These are phyloP conservation scores for Hypomesus transpacificus DNA, from an alignment of 2,113 vertebrate species.

Conservation along the genomic window DNA sequence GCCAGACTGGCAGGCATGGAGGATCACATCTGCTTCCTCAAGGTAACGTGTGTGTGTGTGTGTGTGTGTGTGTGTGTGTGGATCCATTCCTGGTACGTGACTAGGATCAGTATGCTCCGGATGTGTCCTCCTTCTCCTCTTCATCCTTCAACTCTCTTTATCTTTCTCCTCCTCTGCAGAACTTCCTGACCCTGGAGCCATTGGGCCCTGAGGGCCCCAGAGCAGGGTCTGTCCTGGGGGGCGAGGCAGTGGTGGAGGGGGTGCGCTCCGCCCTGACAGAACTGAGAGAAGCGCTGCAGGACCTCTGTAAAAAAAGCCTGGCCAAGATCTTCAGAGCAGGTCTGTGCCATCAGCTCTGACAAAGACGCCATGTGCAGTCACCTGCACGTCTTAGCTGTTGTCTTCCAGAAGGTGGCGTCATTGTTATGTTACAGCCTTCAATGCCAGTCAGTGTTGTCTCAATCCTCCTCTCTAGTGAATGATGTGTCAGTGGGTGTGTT, in stretches of 20 bases:
- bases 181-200: constrained; percentile 45
- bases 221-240: constrained; percentile 6
- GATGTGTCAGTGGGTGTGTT: constrained; percentile 4
- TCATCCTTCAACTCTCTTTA: no score
- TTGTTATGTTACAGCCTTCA: no score
- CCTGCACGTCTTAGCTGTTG: no score
- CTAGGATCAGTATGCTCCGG: no score
- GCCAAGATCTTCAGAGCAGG: constrained; percentile 51
- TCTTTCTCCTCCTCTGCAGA: constrained; percentile 38
- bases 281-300: constrained; percentile 53
- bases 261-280: constrained; percentile 49
- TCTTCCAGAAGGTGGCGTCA: no score
- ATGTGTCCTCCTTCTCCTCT: no score
- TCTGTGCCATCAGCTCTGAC: constrained; percentile 29
- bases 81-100: neutral
- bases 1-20: constrained; percentile 49
- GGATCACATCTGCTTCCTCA: constrained; percentile 64
- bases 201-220: constrained; percentile 5
- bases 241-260: constrained; percentile 35
- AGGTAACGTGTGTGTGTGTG: constrained; percentile 45
- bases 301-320: constrained; percentile 56
- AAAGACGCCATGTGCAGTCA: no score
- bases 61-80: neutral
- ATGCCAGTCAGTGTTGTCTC: no score
- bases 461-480: constrained; percentile 52